phyloP scores from a whole-genome alignment of 2,113 vertebrate genomes.

The Microtus richardsoni region DNA sequence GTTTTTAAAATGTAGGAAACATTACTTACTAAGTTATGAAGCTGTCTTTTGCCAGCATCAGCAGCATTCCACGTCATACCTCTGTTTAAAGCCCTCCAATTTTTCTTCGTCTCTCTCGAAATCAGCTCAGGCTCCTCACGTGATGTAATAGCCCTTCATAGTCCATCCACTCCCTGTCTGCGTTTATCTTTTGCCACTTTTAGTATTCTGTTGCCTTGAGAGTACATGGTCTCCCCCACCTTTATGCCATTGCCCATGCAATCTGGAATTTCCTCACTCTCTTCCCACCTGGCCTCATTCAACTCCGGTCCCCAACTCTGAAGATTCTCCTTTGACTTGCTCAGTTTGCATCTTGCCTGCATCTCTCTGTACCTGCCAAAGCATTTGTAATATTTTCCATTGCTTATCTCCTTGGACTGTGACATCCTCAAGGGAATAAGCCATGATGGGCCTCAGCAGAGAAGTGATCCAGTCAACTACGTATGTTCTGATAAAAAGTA shows the following conservation, averaged over 20 bases:
- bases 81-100: conserved; percentile 12
- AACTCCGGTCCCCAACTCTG: not conserved
- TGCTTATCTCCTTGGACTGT: conserved; percentile 38
- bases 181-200: not conserved
- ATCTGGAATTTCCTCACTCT: not conserved
- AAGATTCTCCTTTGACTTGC: conserved; percentile 24
- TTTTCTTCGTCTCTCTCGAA: not conserved
- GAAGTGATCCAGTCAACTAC: conserved; percentile 1
- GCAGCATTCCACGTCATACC: not conserved
- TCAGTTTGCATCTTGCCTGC: not conserved
- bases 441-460: not conserved
- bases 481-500: not conserved
- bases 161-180: not conserved
- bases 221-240: not conserved
- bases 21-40: not conserved
- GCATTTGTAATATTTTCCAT: not conserved
- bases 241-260: not conserved
- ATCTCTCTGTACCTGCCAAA: not conserved
- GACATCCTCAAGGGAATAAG: not conserved
- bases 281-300: not conserved
- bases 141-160: not conserved
- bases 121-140: not conserved
- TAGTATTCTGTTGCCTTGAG: not conserved
- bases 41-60: not conserved
- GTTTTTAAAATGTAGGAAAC: not conserved